Percentiles rank a stretch among this genome's conserved stretches.
These are phyloP conservation scores for Zygothrica quintamaculata DNA, from an alignment of 2,888 invertebrate genomes.

Conservation along the genomic window DNA sequence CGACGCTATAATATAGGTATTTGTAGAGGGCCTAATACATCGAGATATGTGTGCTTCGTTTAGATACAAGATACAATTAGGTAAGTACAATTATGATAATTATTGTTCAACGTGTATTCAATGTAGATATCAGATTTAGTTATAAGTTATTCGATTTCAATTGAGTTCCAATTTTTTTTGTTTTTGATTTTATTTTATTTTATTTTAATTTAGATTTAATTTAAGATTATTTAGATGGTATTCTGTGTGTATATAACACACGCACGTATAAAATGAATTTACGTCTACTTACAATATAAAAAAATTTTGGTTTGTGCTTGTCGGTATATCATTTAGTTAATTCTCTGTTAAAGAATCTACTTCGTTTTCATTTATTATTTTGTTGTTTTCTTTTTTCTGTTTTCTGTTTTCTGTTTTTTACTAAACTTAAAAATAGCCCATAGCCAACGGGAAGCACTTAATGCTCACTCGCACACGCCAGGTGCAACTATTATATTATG, in stretches of 20 bases:
- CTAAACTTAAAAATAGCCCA: conserved; percentile 51
- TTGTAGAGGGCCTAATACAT: conserved; percentile 52
- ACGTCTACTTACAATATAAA: conserved; percentile 74
- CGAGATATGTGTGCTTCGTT: conserved; percentile 78
- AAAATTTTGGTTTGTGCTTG: conserved; percentile 61
- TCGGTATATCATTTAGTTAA: conserved; percentile 47
- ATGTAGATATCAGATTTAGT: conserved; percentile 56
- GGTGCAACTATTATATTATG: conserved; percentile 15
- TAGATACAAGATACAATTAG: conserved; percentile 75
- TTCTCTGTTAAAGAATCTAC: conserved; percentile 24
- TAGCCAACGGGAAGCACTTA: conserved; percentile 65
- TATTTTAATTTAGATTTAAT: conserved; percentile 40
- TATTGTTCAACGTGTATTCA: conserved; percentile 77
- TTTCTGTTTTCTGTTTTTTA: conserved; percentile 22
- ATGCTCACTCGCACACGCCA: conserved; percentile 43
- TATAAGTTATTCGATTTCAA: conserved; percentile 31
- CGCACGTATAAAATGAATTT: conserved; percentile 74
- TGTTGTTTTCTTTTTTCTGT: conserved; percentile 35
- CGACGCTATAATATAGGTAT: conserved; percentile 30
- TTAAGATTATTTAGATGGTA: conserved; percentile 52
- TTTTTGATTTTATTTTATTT: conserved; percentile 27
- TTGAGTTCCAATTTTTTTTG: conserved; percentile 27
- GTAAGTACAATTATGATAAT: conserved; percentile 76
- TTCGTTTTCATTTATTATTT: conserved; percentile 20
- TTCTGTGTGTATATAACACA: conserved; percentile 37